Base-by-base conservation (phyloP, 2,888 invertebrate species). In the Agrilus mali region DNA sequence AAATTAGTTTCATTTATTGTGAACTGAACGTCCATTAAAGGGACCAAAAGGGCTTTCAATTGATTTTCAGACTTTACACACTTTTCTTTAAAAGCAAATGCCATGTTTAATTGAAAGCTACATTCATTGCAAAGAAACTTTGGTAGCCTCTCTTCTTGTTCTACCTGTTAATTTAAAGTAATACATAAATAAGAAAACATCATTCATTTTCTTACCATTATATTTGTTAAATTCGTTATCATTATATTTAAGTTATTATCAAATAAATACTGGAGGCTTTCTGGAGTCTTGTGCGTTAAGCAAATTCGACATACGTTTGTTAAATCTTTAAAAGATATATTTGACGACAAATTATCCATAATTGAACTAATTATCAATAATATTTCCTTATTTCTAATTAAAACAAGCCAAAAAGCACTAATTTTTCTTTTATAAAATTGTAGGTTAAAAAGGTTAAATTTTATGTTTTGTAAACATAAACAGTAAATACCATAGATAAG, bases 281-380 rank as follows among this genome's bases (percentile, higher is more conserved):
- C 51, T 32, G 50, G 43, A 41, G 53, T 47, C 50, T 56, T 61
- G 51, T 61, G 59, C 8, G 50, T 40, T 36, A 64, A 52, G 51
- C 65, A 65, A 17, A 62, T 63, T 40, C 65, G 53, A 49, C 65
- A 65, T 20, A 63, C 40, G 48, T 48, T 58, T 46, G 57, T 52
- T 31, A 63, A 45, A 43, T 60, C 58, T 42, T 56, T 51, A 20
- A 55, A 7, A 10, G 10, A 10, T 27, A 27, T 10, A 10, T 27
- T 10, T 43, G 36, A 2, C 10, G 10, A 20, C 4, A 27, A 10
- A 27, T 27, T 10, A 27, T 10, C 27, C 27, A 27, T 27, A 27
- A 27, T 10, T 27, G 27, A 27, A 27, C 4, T 7, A 20, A 27
- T 10, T 27, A 27, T 27, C 3, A 10, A 10, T 27, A 27, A 27